Base-by-base conservation (phyloP, 2,888 invertebrate genomes). In the Nomada fabriciana region DNA sequence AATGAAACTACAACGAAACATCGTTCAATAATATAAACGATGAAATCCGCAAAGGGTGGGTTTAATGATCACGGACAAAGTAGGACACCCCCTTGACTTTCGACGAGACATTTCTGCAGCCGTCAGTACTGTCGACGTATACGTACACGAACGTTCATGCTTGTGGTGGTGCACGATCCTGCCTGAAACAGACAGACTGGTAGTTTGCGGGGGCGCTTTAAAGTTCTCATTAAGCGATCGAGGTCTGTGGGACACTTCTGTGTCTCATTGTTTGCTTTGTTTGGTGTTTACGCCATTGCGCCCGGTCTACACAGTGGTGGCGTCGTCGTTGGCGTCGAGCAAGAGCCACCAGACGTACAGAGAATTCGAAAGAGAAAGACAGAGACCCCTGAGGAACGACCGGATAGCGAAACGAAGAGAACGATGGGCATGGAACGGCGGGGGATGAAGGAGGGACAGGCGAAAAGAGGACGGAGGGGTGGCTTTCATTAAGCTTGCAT, bases 401-500 rank as follows among this genome's bases (percentile, higher is more conserved):
- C 73, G 73, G 73, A 72, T 55, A 64, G 70, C 67, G 75, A 77
- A 73, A 61, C 25, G 9, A 43, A 13, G 55, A 43, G 55, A 4
- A 43, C 29, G 43, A 43, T 42, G 4, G 11, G 23, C 23, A 52
- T 9, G 36, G 42, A 42, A 53, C 25, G 10, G 47, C 1, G 0
- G 25, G 23, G 25, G 18, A 36, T 3, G 43, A n/a, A 69, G 43
- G 57, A 1, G 55, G 7, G 11, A 0, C n/a, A 47, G 47, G 29
- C n/a, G 59, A 10, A 47, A 29, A 29, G 69, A 57, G 36, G 80
- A 71, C 57, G 61, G 75, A 43, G 76, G 82, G 87, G 83, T 86
- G 89, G 92, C 91, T 93, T 92, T 93, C 92, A 93, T 92, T 93
- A 93, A 91, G 91, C 90, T 86, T 82, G 91, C 92, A 93, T 93